phyloP scores from a whole-genome alignment of 2,113 vertebrate genomes.

The Asarcornis scutulata region DNA sequence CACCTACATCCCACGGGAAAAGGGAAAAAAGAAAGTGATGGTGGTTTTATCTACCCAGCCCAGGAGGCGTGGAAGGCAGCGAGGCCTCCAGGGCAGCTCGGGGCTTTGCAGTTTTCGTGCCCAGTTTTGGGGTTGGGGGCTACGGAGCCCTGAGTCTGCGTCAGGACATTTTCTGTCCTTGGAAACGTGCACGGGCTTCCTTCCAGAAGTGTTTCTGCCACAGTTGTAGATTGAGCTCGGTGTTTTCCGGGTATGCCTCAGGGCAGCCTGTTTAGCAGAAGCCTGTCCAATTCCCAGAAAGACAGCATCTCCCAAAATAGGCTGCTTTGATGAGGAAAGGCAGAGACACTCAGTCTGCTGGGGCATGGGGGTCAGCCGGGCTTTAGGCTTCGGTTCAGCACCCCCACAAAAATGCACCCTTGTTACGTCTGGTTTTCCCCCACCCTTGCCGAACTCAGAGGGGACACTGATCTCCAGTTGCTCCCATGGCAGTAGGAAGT shows the following conservation, averaged over 20 bases:
- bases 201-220: accelerated
- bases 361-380: not conserved
- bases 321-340: not conserved
- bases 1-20: accelerated
- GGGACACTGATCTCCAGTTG: not conserved
- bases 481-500: not conserved
- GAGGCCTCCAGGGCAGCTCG: accelerated
- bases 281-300: slow-evolving; percentile 31
- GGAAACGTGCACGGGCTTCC: not conserved
- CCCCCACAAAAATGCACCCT: not conserved
- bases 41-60: not conserved
- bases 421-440: accelerated
- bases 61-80: accelerated
- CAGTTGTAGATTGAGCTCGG: not conserved
- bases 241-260: not conserved
- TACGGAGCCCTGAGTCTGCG: not conserved
- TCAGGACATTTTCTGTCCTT: too few relatives aligned
- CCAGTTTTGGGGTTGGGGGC: not conserved
- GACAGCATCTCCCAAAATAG: slow-evolving; percentile 23
- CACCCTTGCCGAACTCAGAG: accelerated
- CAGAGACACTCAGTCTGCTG: not conserved
- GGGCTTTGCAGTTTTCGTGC: not conserved
- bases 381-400: not conserved
- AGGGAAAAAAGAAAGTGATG: not conserved
- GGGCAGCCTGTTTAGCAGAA: not conserved